Evolutionary conservation across 2,888 invertebrate species (phyloP).

Genomic region (Cephus sareptanus): DNA sequence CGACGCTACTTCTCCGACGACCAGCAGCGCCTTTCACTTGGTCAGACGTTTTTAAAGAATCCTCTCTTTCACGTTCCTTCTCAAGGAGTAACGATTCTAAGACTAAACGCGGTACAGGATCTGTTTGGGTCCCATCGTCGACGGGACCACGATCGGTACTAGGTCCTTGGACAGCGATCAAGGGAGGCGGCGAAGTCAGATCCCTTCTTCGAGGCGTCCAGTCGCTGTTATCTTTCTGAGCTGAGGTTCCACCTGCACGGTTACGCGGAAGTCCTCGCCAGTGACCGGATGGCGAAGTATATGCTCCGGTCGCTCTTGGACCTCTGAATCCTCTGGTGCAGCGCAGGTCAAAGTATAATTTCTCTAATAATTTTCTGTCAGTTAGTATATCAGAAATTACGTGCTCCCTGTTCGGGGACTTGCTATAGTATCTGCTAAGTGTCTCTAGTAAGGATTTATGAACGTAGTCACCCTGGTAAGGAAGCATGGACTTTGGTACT

Average conservation of each 20-base stretch:
- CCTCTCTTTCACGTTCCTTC: constrained; percentile 64
- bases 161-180: constrained; percentile 76
- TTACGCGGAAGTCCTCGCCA: constrained; percentile 45
- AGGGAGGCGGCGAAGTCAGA: constrained; percentile 72
- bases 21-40: constrained; percentile 54
- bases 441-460: constrained; percentile 75
- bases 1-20: constrained; percentile 81
- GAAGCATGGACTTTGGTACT: constrained; percentile 28
- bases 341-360: constrained; percentile 78
- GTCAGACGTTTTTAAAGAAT: constrained; percentile 67
- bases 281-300: constrained; percentile 53
- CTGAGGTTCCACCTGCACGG: constrained; percentile 8
- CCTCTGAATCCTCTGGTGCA: constrained; percentile 73
- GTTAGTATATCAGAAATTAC: constrained; percentile 80
- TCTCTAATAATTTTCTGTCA: constrained; percentile 79
- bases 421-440: constrained; percentile 75
- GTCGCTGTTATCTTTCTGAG: constrained; percentile 40
- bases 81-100: constrained; percentile 68
- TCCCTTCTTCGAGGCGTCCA: constrained; percentile 40
- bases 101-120: constrained; percentile 70
- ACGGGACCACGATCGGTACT: constrained; percentile 68
- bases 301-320: constrained; percentile 58
- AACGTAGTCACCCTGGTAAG: constrained; percentile 68
- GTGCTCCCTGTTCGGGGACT: constrained; percentile 74
- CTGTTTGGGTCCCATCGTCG: constrained; percentile 74